A percentile compares a stretch with the other conserved stretches of the same genome.
Conservation (phyloP, 2,113 vertebrate genomes). For the Nothocercus nigrocapillus region DNA sequence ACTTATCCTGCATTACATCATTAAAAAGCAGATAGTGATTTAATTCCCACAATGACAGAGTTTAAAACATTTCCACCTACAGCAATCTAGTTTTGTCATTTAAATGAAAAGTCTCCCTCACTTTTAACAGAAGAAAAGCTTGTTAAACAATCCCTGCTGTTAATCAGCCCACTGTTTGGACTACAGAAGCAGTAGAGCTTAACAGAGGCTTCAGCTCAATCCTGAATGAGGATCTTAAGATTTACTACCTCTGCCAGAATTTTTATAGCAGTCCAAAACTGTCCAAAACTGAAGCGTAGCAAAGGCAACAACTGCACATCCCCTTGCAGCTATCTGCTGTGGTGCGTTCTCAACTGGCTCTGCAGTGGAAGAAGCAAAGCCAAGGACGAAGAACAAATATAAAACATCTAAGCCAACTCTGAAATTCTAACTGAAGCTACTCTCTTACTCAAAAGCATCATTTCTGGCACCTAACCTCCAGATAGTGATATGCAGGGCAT, state of each 20-base stretch:
- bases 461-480: neutral
- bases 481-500: neutral
- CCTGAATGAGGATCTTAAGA: neutral
- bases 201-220: neutral
- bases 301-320: neutral
- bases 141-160: neutral
- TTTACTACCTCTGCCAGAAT: neutral
- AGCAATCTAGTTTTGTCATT: neutral
- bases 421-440: neutral
- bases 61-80: constrained; percentile 55
- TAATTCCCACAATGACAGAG: neutral
- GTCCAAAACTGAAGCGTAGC: neutral
- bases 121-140: neutral
- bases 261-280: neutral
- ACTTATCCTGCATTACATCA: neutral
- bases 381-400: neutral
- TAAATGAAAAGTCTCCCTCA: constrained; percentile 1
- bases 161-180: constrained; percentile 20
- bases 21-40: neutral
- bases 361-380: neutral
- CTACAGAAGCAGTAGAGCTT: constrained; percentile 8
- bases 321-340: too few species aligned
- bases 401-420: neutral
- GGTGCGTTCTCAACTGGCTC: neutral
- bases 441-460: neutral